A percentile compares a stretch with the other conserved stretches of the same genome.
phyloP scores from a whole-genome alignment of 2,888 invertebrate genomes.

The Branchellion lobata region DNA sequence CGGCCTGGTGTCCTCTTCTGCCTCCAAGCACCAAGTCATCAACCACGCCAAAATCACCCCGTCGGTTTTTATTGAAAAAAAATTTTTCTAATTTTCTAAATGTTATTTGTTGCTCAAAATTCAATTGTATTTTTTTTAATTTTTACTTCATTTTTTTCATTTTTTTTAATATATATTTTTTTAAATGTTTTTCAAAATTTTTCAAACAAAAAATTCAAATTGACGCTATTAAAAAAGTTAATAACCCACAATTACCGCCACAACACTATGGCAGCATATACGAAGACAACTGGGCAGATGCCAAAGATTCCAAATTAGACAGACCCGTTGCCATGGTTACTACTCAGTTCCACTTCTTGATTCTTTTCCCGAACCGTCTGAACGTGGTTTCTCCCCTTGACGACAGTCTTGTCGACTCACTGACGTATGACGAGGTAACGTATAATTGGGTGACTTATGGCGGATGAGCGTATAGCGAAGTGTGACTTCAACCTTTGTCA shows the following conservation, averaged over 20 bases:
- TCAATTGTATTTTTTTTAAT: no score
- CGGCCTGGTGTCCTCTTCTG: constrained; percentile 68
- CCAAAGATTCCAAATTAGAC: not conserved
- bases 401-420: constrained; percentile 2
- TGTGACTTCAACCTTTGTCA: not conserved
- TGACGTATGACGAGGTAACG: constrained; percentile 18
- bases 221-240: no score
- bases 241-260: no score
- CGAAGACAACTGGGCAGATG: not conserved
- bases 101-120: no score
- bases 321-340: constrained; percentile 74
- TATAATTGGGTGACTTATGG: not conserved
- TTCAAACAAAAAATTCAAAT: no score
- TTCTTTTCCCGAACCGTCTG: constrained; percentile 76
- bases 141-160: no score
- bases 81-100: not conserved
- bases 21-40: constrained; percentile 56
- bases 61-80: constrained; percentile 49
- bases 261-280: not conserved
- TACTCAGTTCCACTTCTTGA: constrained; percentile 84
- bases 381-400: constrained; percentile 32
- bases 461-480: not conserved
- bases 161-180: no score
- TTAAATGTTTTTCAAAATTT: no score
- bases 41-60: constrained; percentile 57